Base-by-base conservation (phyloP, 1,140 invertebrate species). In the Anthonomus grandis region DNA sequence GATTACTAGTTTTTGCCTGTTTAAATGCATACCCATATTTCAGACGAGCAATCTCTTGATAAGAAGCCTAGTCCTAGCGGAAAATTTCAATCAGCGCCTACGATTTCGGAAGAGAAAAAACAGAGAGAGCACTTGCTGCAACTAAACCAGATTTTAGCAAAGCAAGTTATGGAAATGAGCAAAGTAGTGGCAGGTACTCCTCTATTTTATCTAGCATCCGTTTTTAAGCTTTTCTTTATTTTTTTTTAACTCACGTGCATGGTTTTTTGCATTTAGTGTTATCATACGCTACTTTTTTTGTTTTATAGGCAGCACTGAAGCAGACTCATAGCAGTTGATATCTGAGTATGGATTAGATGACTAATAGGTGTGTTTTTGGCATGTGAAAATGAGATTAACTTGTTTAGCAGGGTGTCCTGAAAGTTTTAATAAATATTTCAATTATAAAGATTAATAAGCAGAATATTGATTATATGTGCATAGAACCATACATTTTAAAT, bases 121-220 rank as follows among this genome's bases (percentile, higher is more conserved):
- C 89, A 92, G 67, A 79, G 91, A 24, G 90, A 93, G 67, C 89
- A 93, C 71, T 79, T 95, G 63, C 77, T 95, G 36, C 88, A 91
- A 66, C 78, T 95, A 51, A 93, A 92, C 78, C 91, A 94, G 75
- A 90, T 93, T 64, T 76, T 95, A 59, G 92, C 91, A n/a, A 86
- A 90, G 69, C 90, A 95, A 81, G 92, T 95, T 51, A 94, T 92
- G 79, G 89, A 92, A 73, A 91, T 90, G 78, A 94, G 90, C 76
- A 92, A 93, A 80, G 89, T 91, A 72, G 91, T 93, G 62, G 91
- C 92, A 76, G 91, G 92, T 95, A 81, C 51, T 41, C 12, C 4
- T 10, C 38, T 41, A n/a, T n/a, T 41, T n/a, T n/a, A 41, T 12
- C 17, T 44, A 3, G n/a, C n/a, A n/a, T n/a, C n/a, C n/a, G 9